These are phyloP conservation scores for Cecropterus lyciades DNA, from an alignment of 1,140 invertebrate genomes.

Conservation along the genomic window DNA sequence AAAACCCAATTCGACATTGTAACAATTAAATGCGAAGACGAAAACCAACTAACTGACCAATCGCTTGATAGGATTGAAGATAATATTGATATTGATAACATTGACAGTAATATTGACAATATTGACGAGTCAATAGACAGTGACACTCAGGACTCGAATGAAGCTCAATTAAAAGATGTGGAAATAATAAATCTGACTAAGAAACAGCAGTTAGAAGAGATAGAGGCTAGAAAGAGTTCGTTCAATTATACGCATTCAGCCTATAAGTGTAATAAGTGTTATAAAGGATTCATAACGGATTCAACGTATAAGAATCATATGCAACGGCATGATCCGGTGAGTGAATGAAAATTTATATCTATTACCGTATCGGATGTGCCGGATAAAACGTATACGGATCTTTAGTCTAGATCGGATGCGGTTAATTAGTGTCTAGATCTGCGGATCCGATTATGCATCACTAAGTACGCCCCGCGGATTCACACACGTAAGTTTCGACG, in stretches of 20 bases:
- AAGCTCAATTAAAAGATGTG: conserved; percentile 17
- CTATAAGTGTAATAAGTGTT: conserved; percentile 58
- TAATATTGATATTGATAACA: not conserved
- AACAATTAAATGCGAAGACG: not conserved
- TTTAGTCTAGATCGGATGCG: too few relatives aligned
- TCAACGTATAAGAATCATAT: conserved; percentile 54
- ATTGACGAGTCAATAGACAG: not conserved
- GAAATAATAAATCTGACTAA: conserved; percentile 39
- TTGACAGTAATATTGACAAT: too few relatives aligned
- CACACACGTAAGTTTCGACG: too few relatives aligned
- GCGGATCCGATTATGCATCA: too few relatives aligned
- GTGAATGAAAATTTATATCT: conserved; percentile 18
- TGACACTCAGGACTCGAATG: not conserved
- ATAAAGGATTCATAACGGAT: conserved; percentile 49
- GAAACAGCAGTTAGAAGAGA: conserved; percentile 48
- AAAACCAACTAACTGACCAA: not conserved
- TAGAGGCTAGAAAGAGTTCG: conserved; percentile 41
- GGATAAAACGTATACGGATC: too few relatives aligned
- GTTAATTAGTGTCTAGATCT: too few relatives aligned
- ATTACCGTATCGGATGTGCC: too few relatives aligned
- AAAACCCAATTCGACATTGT: not conserved
- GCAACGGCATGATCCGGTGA: conserved; percentile 54
- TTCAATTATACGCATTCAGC: conserved; percentile 46
- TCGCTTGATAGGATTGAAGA: not conserved
- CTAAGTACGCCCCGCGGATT: too few relatives aligned